Evolutionary conservation across 2,888 invertebrate genomes (phyloP).

Genomic region (Epiblema foenella): DNA sequence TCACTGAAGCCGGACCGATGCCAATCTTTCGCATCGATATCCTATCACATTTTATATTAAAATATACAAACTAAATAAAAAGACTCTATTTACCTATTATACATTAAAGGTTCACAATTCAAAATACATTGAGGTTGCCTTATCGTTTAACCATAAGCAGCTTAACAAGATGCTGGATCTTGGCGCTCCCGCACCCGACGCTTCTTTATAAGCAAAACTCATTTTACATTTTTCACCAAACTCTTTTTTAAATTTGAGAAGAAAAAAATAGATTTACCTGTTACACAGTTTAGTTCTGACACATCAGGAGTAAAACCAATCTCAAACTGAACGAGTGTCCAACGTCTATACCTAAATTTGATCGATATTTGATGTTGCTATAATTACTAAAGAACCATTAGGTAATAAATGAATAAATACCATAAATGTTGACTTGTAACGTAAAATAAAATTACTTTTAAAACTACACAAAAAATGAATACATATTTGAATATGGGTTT

Average conservation of each 20-base stretch:
- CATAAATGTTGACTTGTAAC: too few relatives aligned
- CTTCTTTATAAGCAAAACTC: background rate
- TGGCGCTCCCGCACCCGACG: background rate
- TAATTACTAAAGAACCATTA: too few relatives aligned
- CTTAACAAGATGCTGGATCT: constrained; percentile 19
- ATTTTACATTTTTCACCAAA: background rate
- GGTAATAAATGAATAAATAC: too few relatives aligned
- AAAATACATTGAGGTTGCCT: constrained; percentile 21
- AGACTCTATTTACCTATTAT: constrained; percentile 12
- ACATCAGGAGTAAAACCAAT: background rate
- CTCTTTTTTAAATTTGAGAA: background rate
- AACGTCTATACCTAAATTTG: too few relatives aligned
- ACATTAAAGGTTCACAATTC: constrained; percentile 28
- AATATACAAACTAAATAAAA: constrained; percentile 27
- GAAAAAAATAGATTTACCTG: background rate
- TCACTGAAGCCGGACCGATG: constrained; percentile 48
- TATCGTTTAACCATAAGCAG: constrained; percentile 7
- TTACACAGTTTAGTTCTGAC: background rate
- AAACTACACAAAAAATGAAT: too few relatives aligned
- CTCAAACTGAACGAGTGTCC: too few relatives aligned
- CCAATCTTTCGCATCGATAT: constrained; percentile 47
- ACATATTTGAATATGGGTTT: too few relatives aligned
- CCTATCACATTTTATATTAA: constrained; percentile 54
- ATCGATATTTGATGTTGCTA: too few relatives aligned
- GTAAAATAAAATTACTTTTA: too few relatives aligned